Conservation (phyloP, 2,113 vertebrate species). For the Leptobrachium ailaonicum region DNA sequence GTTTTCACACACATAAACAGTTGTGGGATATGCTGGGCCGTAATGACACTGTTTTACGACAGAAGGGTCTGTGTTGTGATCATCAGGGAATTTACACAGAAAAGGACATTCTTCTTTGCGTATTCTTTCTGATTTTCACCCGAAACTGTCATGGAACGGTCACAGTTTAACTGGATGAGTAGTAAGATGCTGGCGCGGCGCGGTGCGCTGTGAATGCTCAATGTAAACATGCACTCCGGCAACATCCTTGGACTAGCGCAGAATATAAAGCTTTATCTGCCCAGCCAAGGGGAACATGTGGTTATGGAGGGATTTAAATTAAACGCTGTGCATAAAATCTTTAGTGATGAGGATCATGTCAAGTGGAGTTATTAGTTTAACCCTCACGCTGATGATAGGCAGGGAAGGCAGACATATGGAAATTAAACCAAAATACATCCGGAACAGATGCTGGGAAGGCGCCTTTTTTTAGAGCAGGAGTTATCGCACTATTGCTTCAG, state of each 20-base stretch:
- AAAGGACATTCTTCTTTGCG: too few species aligned
- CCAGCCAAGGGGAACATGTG: conserved; percentile 58
- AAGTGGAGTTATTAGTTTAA: conserved; percentile 66
- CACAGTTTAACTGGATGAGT: too few species aligned
- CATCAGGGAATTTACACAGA: too few species aligned
- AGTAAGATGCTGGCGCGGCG: too few species aligned
- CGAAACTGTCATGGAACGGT: too few species aligned
- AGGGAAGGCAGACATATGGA: conserved; percentile 64
- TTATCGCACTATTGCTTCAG: conserved; percentile 48
- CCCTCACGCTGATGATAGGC: conserved; percentile 68
- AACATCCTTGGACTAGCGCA: background rate
- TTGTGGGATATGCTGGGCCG: too few species aligned
- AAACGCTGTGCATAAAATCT: conserved; percentile 61
- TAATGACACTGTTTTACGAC: too few species aligned
- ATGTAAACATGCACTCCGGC: background rate
- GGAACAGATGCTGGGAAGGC: conserved; percentile 58
- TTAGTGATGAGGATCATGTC: conserved; percentile 64
- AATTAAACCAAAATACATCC: conserved; percentile 62
- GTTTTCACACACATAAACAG: too few species aligned
- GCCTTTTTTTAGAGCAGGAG: conserved; percentile 43
- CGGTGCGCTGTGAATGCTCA: too few species aligned
- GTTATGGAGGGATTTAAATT: conserved; percentile 64
- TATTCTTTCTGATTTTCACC: too few species aligned
- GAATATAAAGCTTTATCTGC: conserved; percentile 52
- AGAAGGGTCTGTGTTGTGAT: too few species aligned